Conservation (phyloP, 2,797 vertebrate genomes). For the Garrulus glandarius region DNA sequence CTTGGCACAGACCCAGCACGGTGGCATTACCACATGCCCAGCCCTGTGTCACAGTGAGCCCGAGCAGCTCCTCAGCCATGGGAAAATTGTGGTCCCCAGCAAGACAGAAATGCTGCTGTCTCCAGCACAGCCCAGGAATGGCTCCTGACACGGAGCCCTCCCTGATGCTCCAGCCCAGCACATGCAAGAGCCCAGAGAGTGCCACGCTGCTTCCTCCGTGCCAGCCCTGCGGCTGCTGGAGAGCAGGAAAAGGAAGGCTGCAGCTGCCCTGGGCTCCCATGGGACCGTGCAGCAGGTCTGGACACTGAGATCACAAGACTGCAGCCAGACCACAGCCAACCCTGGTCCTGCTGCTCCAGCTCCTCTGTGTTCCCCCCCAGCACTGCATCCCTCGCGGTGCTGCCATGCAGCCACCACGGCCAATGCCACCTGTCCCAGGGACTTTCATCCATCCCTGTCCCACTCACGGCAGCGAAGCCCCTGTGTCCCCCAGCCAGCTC, state of each 20-base stretch:
- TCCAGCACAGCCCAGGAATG: neutral
- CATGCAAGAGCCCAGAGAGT: rapidly evolving
- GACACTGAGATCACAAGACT: neutral
- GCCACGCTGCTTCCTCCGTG: neutral
- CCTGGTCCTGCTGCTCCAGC: neutral
- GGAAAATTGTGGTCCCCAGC: neutral
- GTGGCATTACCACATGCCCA: neutral
- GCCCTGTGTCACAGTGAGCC: neutral
- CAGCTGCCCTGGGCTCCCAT: neutral
- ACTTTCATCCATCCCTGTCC: neutral
- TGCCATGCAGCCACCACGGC: neutral
- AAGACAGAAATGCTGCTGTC: neutral
- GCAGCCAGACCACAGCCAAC: neutral
- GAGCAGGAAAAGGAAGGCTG: neutral
- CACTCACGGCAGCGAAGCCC: rapidly evolving
- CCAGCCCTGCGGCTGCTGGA: neutral
- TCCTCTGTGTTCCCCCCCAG: neutral
- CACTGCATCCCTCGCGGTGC: rapidly evolving
- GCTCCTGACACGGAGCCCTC: neutral
- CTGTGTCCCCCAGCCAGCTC: rapidly evolving
- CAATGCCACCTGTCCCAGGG: rapidly evolving
- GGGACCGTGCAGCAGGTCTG: neutral
- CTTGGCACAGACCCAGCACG: neutral
- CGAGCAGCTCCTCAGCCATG: rapidly evolving
- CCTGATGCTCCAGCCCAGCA: neutral